phyloP scores from a whole-genome alignment of 2,113 vertebrate genomes.

The human region GRCh38 chr6:66053501-66054000 shows the following conservation, averaged over 20 bases:
- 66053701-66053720: neutral
- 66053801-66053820: neutral
- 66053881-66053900: neutral
- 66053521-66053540: neutral
- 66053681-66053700: neutral
- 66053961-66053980: fast-evolving
- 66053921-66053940: neutral
- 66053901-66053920: neutral
- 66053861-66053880: neutral
- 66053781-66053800: neutral
- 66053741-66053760: neutral
- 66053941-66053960: neutral
- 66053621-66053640: neutral
- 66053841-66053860: neutral
- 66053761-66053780: neutral
- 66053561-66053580: neutral
- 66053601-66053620: neutral
- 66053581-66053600: neutral
- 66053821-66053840: neutral
- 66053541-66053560: neutral
- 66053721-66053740: neutral
- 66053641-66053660: neutral
- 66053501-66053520: neutral
- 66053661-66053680: neutral
- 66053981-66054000: neutral